phyloP scores from a whole-genome alignment of 2,888 invertebrate genomes.

The Tenthredo amoena region DNA sequence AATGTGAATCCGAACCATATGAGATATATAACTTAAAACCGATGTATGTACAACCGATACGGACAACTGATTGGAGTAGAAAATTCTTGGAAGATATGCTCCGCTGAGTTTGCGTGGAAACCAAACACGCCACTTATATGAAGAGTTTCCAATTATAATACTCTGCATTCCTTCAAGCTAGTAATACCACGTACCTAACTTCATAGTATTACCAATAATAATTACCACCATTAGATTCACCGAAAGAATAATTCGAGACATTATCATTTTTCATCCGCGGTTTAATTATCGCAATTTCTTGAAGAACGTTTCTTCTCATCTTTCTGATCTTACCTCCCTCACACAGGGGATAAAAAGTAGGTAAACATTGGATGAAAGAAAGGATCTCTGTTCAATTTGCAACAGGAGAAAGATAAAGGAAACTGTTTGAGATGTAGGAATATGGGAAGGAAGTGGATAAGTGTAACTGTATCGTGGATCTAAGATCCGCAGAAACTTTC shows the following conservation, averaged over 20 bases:
- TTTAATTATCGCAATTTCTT: too few relatives aligned
- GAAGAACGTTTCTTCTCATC: too few relatives aligned
- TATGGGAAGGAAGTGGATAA: slow-evolving; percentile 20
- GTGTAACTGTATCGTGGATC: slow-evolving; percentile 40
- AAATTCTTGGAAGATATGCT: slow-evolving; percentile 42
- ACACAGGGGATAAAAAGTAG: neutral
- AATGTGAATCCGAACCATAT: neutral
- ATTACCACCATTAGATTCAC: neutral
- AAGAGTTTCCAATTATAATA: slow-evolving; percentile 68
- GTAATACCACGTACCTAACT: neutral
- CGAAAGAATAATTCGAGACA: neutral
- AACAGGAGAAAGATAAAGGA: neutral
- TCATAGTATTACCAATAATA: slow-evolving; percentile 1
- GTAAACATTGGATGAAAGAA: neutral
- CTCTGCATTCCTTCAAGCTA: slow-evolving; percentile 49
- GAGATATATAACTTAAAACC: neutral
- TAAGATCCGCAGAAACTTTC: slow-evolving; percentile 47
- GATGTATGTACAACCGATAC: slow-evolving; percentile 23
- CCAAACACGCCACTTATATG: slow-evolving; percentile 61
- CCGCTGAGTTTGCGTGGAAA: slow-evolving; percentile 43
- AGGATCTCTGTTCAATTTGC: neutral
- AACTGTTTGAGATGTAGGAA: neutral
- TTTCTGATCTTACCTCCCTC: too few relatives aligned
- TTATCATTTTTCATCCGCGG: too few relatives aligned
- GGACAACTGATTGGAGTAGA: slow-evolving; percentile 47